Percentiles rank a stretch among this genome's conserved stretches.
phyloP scores from a whole-genome alignment of 2,888 invertebrate genomes.

The Pandemis heparana region DNA sequence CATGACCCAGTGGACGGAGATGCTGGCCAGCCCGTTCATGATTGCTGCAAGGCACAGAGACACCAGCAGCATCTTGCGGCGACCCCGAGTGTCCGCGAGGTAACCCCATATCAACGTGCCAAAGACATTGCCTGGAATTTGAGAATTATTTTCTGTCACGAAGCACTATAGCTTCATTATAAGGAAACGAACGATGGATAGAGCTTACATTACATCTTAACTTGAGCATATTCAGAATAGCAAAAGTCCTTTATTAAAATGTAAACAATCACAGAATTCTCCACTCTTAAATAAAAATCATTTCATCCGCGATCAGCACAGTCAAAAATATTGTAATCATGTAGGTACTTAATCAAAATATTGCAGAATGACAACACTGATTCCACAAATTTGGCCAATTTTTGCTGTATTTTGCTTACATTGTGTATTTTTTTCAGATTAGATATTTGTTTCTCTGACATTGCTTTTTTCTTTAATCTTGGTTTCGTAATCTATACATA shows the following conservation, averaged over 20 bases:
- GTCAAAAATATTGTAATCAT: not conserved
- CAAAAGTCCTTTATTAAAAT: too few species aligned
- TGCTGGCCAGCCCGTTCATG: constrained; percentile 65
- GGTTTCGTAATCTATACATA: not conserved
- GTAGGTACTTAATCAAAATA: not conserved
- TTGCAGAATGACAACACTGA: not conserved
- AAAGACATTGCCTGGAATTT: constrained; percentile 62
- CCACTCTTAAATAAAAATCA: not conserved
- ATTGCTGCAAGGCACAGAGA: constrained; percentile 56
- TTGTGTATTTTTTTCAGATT: too few species aligned
- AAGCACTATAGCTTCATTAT: too few species aligned
- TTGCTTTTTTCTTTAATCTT: too few species aligned
- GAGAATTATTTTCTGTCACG: too few species aligned
- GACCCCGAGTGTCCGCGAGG: constrained; percentile 69
- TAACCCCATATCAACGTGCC: constrained; percentile 73
- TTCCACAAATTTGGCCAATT: not conserved
- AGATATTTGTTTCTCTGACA: too few species aligned
- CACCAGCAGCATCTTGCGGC: constrained; percentile 63
- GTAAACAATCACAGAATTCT: too few species aligned
- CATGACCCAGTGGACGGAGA: constrained; percentile 78
- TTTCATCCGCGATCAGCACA: not conserved
- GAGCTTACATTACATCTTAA: too few species aligned
- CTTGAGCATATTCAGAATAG: too few species aligned
- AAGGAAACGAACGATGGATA: too few species aligned
- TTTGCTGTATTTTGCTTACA: not conserved